These are phyloP conservation scores for Paralichthys olivaceus DNA, from an alignment of 2,113 vertebrate species.

Conservation along the genomic window DNA sequence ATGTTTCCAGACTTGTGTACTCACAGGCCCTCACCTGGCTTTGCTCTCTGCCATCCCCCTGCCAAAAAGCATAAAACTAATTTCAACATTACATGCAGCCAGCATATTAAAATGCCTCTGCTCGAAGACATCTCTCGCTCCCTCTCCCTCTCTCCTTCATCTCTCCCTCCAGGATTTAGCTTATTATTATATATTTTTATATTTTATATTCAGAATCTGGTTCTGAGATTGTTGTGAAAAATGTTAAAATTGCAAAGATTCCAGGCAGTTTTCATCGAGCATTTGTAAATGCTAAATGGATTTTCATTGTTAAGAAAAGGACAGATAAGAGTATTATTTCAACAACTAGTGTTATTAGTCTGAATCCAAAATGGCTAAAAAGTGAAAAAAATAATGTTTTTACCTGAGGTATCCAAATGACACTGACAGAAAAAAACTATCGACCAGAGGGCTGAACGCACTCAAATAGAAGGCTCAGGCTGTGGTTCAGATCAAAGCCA, in stretches of 20 bases:
- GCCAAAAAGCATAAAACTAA: slow-evolving; percentile 82
- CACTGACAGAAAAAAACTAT: background rate
- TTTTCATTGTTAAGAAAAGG: slow-evolving; percentile 15
- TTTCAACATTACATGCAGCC: slow-evolving; percentile 76
- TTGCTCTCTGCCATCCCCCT: slow-evolving; percentile 78
- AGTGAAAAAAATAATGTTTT: background rate
- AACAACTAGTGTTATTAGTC: background rate
- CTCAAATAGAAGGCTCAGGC: slow-evolving; percentile 4
- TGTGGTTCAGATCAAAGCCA: slow-evolving; percentile 24
- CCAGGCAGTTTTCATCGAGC: background rate
- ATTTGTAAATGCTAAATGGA: slow-evolving; percentile 6
- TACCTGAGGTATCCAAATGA: background rate
- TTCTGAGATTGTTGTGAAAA: slow-evolving; percentile 25
- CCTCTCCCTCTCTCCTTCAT: slow-evolving; percentile 27
- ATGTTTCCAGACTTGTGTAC: slow-evolving; percentile 83
- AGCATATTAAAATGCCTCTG: slow-evolving; percentile 70
- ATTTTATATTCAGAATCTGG: slow-evolving; percentile 27
- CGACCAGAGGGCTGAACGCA: background rate
- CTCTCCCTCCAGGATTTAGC: slow-evolving; percentile 6
- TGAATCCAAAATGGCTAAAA: background rate
- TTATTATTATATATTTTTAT: slow-evolving; percentile 32
- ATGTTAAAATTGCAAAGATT: slow-evolving; percentile 16
- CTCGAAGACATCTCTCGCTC: slow-evolving; percentile 34
- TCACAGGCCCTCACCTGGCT: slow-evolving; percentile 78
- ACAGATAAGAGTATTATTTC: background rate